phyloP scores from a whole-genome alignment of 1,140 invertebrate genomes.

The Drosophila parabipectinata region DNA sequence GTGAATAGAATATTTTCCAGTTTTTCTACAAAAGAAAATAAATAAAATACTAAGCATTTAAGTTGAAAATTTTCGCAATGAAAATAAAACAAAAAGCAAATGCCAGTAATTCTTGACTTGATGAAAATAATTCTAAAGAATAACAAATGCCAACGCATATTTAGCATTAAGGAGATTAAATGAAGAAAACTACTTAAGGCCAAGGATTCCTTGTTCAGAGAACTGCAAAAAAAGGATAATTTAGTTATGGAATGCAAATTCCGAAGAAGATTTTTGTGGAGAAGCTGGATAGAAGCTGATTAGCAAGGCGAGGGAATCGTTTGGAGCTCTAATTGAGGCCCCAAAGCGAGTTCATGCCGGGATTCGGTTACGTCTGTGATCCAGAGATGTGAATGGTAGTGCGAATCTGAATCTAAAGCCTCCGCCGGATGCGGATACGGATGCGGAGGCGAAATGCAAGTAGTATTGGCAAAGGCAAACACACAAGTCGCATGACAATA shows the following conservation, averaged over 20 bases:
- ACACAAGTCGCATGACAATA: conserved; percentile 10
- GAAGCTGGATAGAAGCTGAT: background rate
- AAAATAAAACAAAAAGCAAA: no score
- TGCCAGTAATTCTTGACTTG: no score
- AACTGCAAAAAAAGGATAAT: background rate
- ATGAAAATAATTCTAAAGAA: no score
- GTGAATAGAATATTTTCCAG: no score
- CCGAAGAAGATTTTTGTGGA: background rate
- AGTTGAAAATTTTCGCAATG: no score
- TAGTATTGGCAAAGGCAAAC: background rate
- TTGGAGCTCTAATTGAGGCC: background rate
- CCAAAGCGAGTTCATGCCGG: background rate
- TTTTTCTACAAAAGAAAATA: no score
- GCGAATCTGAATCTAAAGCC: background rate
- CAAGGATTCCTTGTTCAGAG: background rate
- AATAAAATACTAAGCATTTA: no score
- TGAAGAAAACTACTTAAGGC: no score
- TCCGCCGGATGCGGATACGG: background rate
- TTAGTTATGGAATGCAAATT: background rate
- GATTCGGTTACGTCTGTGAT: background rate
- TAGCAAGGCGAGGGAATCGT: background rate
- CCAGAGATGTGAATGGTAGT: background rate
- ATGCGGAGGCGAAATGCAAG: background rate
- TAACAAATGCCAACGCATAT: no score
- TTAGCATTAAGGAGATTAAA: no score